Base-by-base conservation (phyloP, 1,140 invertebrate genomes). In the Atta cephalotes region DNA sequence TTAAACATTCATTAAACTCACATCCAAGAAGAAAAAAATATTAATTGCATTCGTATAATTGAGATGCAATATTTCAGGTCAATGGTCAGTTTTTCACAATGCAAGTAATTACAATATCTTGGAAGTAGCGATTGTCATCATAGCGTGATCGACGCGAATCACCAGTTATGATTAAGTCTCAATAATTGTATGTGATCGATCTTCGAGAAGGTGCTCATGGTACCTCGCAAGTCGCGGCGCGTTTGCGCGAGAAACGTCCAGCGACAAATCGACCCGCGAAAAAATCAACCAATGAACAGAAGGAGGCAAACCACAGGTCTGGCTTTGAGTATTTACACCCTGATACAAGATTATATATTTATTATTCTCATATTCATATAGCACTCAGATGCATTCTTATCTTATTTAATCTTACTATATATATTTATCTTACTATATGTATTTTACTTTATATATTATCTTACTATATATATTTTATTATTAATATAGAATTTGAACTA, bases 261-360 rank as follows among this genome's bases (percentile, higher is more conserved):
- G 89, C 90, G 90, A 85, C 87, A 92, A 91, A 95, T 95, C 94
- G 94, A 95, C 94, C 94, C 93, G 94, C 93, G 94, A 95, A 95
- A 95, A 93, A 91, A 80, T 86, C 74, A 71, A 66, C 88, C 88
- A 93, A 92, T 92, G 74, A 58, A 85, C 82, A 81, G 12, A 63
- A 84, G n/a, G 12, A 51, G 35, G 18, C 25, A 25, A 74, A 14
- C 18, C 63, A 7, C 77, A 84, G 80, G 80, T 63, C 5, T 31
- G 80, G 25, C 25, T 62, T 21, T 3, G 18, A 18, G 14, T 74
- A 84, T 51, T 65, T 84, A 76, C 25, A 74, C 70, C 70, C 71
- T 9, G 18, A 49, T 16, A 63, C 3, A 21, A 25, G 14, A 84
- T 76, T 35, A 31, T 45, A 84, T 39, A 51, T 58, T 68, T 39